phyloP scores from a whole-genome alignment of 2,888 invertebrate genomes.

The Ectemnius lituratus region DNA sequence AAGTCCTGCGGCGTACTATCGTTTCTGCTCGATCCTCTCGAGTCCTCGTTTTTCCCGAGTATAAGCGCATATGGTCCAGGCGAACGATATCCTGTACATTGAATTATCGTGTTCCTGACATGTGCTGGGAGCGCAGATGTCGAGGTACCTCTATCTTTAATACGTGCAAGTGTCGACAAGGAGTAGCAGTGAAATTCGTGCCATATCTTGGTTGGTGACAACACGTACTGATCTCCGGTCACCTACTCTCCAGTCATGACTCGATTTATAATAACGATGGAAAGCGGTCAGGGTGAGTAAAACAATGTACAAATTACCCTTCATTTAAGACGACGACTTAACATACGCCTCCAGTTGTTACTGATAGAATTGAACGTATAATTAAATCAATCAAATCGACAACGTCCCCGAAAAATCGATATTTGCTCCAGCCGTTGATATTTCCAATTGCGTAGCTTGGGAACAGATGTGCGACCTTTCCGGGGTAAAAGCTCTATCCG shows the following conservation, averaged over 20 bases:
- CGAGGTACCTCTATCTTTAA: conserved; percentile 60
- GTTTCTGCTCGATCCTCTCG: background rate
- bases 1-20: conserved; percentile 23
- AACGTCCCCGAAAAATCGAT: no score
- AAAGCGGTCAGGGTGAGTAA: conserved; percentile 17
- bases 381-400: no score
- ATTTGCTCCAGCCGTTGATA: no score
- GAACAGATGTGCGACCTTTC: no score
- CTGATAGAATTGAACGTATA: conserved; percentile 53
- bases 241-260: background rate
- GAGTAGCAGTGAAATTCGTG: conserved; percentile 71
- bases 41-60: background rate
- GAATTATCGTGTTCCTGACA: conserved; percentile 42
- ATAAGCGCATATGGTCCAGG: background rate
- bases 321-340: conserved; percentile 74
- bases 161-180: conserved; percentile 70
- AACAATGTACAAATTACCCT: conserved; percentile 75
- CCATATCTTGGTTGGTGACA: conserved; percentile 65
- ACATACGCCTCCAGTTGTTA: conserved; percentile 61
- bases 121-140: conserved; percentile 42
- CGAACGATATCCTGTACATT: conserved; percentile 19
- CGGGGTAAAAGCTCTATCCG: no score
- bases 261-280: background rate
- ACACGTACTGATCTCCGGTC: background rate
- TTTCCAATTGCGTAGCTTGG: no score